Conservation (phyloP, 2,888 invertebrate genomes). For the Laspeyria flexula region DNA sequence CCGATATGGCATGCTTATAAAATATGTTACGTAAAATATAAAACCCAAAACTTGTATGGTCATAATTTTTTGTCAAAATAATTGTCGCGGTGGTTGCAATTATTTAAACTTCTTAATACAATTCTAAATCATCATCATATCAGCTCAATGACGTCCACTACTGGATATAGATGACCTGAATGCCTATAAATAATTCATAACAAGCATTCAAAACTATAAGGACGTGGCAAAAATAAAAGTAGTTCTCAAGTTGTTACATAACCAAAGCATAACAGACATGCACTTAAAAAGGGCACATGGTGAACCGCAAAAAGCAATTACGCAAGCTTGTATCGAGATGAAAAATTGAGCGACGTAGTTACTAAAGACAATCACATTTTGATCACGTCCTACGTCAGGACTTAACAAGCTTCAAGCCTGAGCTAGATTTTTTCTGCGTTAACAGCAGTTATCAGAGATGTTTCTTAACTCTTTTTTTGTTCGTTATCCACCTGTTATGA, state of each 20-base stretch:
- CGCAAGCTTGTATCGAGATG: conserved; percentile 17
- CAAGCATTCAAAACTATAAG: too few relatives aligned
- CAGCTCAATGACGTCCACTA: too few relatives aligned
- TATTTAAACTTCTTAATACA: conserved; percentile 36
- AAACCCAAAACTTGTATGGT: conserved; percentile 9
- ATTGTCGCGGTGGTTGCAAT: conserved; percentile 42
- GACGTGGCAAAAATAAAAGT: conserved; percentile 24
- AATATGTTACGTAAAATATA: conserved; percentile 3
- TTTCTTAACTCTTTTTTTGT: conserved; percentile 1
- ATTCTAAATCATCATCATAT: too few relatives aligned
- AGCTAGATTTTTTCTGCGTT: conserved; percentile 12
- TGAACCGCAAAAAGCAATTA: conserved; percentile 27
- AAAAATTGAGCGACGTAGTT: conserved; percentile 26
- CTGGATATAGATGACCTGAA: too few relatives aligned
- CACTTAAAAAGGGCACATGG: conserved; percentile 21
- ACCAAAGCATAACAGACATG: conserved; percentile 14
- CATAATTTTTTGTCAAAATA: conserved; percentile 33
- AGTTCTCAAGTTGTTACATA: conserved; percentile 21
- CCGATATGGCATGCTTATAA: too few relatives aligned
- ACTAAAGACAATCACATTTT: conserved; percentile 38
- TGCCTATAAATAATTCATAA: too few relatives aligned
- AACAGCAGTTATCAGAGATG: background rate
- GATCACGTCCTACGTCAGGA: conserved; percentile 22
- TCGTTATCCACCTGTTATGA: conserved; percentile 7
- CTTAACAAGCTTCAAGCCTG: conserved; percentile 24